A percentile compares a stretch with the other conserved stretches of the same genome.
Evolutionary conservation across 2,113 vertebrate species (phyloP).

Genomic region (Columba livia): DNA sequence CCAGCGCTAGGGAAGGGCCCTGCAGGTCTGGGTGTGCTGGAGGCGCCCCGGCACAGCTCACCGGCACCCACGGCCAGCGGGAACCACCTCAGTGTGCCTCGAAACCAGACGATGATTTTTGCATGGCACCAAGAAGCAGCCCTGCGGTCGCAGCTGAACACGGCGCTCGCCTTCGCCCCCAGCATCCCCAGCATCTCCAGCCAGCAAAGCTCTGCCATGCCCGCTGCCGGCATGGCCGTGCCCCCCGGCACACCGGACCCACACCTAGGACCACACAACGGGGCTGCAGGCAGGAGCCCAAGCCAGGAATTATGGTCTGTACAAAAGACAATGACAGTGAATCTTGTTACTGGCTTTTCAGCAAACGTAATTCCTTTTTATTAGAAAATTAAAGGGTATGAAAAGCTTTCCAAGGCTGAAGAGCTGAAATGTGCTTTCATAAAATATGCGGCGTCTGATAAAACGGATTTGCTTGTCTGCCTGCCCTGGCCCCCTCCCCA

Average conservation of each 20-base stretch:
- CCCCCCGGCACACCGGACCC: not conserved
- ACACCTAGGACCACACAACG: constrained; percentile 50
- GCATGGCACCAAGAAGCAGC: not conserved
- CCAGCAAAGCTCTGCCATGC: not conserved
- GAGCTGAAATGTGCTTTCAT: constrained; percentile 78
- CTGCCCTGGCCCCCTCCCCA: not conserved
- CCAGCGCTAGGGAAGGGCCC: not conserved
- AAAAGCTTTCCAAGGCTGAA: constrained; percentile 77
- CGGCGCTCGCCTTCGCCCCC: accelerated
- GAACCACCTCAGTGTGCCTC: not conserved
- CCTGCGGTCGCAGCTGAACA: accelerated
- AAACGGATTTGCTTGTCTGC: constrained; percentile 69
- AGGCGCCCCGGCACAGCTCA: accelerated
- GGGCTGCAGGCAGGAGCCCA: constrained; percentile 41
- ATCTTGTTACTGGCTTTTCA: constrained; percentile 77
- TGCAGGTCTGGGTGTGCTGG: accelerated
- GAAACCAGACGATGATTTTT: not conserved
- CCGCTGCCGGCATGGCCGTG: accelerated
- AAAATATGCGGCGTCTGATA: constrained; percentile 74
- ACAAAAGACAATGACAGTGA: constrained; percentile 72
- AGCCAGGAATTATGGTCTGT: constrained; percentile 63
- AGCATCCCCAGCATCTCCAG: accelerated
- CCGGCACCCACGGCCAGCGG: not conserved
- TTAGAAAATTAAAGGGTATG: constrained; percentile 82
- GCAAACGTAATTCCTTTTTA: constrained; percentile 80